These are phyloP conservation scores for Herminia tarsipennalis DNA, from an alignment of 2,888 invertebrate genomes.

Conservation along the genomic window DNA sequence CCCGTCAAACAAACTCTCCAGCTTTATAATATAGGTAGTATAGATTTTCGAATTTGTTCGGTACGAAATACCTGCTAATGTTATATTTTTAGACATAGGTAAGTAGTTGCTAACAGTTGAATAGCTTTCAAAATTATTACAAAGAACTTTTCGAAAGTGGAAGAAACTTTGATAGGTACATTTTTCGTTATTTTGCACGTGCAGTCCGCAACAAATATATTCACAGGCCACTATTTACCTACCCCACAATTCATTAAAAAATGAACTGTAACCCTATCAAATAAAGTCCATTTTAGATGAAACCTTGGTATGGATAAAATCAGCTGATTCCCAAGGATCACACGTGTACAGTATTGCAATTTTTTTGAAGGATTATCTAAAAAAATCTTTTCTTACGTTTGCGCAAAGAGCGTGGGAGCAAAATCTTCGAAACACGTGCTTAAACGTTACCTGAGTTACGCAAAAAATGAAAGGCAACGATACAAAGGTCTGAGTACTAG, in stretches of 20 bases:
- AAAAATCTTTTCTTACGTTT: conserved; percentile 63
- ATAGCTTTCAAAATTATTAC: too few species aligned
- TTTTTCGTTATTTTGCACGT: conserved; percentile 30
- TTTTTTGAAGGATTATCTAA: conserved; percentile 60
- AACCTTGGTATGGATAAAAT: conserved; percentile 35
- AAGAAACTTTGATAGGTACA: not conserved
- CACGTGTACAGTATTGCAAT: conserved; percentile 72
- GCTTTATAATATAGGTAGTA: too few species aligned
- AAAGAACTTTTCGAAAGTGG: too few species aligned
- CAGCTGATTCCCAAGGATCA: conserved; percentile 76
- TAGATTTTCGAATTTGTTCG: too few species aligned
- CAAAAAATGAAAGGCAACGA: conserved; percentile 48
- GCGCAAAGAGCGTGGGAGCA: conserved; percentile 74
- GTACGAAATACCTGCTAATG: too few species aligned
- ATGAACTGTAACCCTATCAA: accelerated
- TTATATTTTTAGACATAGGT: too few species aligned
- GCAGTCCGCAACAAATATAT: conserved; percentile 31
- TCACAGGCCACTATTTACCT: conserved; percentile 14
- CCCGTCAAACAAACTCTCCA: too few species aligned
- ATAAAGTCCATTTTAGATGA: conserved; percentile 9
- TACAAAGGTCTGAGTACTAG: conserved; percentile 27
- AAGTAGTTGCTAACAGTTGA: too few species aligned
- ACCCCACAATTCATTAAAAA: not conserved
- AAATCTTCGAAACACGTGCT: conserved; percentile 61
- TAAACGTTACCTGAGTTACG: conserved; percentile 57